Base-by-base conservation (phyloP, 2,797 vertebrate species). In the Rhinichthys osculus region DNA sequence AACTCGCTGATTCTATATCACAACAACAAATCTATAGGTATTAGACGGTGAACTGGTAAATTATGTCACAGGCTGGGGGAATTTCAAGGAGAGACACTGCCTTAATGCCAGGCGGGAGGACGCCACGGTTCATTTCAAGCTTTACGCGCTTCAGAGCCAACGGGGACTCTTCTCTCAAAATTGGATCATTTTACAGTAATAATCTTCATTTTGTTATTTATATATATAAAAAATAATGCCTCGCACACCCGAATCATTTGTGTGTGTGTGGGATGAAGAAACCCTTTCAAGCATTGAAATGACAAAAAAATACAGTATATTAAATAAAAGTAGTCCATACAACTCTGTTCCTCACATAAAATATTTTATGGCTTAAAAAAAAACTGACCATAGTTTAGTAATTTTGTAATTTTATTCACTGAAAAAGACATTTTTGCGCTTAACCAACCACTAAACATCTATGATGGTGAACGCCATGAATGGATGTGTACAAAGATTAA, bases 31-130 rank as follows among this genome's bases (percentile, higher is more conserved):
- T 85, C 77, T 73, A 64, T 85, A 85, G 54, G 69, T 85, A 54
- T 81, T 42, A 89, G 74, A 87, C 10, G 67, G 88, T 88, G 88
- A 93, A 92, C 93, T 93, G 93, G 89, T 93, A 93, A 94, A 95
- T 94, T 93, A 94, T 91, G 90, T 89, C 90, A 85, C 27, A 87
- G 85, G 90, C 92, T 92, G 90, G 38, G 94, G 94, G 94, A 95
- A 95, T 94, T 94, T 93, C 88, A 84, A 85, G 86, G 85, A 82
- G 87, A 93, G 93, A 94, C 93, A 94, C 91, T 91, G 89, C 92
- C 89, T 92, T 94, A 93, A 94, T 94, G 92, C 92, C 92, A 92
- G 92, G 88, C 74, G 90, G 85, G 72, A 90, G 83, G 78, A 91
- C 89, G 87, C 90, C 93, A 92, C 83, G 93, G 92, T 93, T 94